These are phyloP conservation scores for Oligia fasciuncula DNA, from an alignment of 2,888 invertebrate genomes.

Conservation along the genomic window DNA sequence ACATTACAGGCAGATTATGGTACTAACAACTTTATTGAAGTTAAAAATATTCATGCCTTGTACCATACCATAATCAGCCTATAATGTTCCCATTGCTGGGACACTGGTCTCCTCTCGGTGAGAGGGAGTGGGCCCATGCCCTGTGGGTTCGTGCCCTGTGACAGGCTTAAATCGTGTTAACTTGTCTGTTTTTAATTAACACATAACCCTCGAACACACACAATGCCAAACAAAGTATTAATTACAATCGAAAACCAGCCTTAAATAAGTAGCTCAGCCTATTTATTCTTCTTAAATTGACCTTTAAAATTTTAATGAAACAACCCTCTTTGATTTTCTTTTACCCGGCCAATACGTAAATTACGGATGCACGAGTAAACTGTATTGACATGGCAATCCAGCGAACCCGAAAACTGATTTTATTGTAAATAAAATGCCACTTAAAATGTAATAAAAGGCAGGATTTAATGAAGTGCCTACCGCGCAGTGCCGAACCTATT, in stretches of 20 bases:
- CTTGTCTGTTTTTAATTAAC: constrained; percentile 7
- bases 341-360: constrained; percentile 40
- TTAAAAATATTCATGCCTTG: background rate
- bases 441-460: constrained; percentile 67
- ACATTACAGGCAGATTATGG: too few relatives aligned
- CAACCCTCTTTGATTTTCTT: constrained; percentile 52
- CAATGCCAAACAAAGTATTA: constrained; percentile 11
- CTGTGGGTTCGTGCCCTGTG: background rate
- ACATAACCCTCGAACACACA: background rate
- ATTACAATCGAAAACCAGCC: constrained; percentile 4
- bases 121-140: too few relatives aligned
- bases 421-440: constrained; percentile 64
- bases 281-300: constrained; percentile 33
- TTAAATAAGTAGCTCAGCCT: constrained; percentile 10
- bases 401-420: constrained; percentile 61
- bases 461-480: constrained; percentile 66
- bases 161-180: background rate
- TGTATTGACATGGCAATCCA: constrained; percentile 62
- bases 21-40: background rate
- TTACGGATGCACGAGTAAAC: constrained; percentile 52
- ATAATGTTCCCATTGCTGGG: too few relatives aligned
- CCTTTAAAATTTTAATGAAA: constrained; percentile 41
- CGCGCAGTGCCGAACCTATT: constrained; percentile 61
- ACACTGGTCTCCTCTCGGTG: too few relatives aligned
- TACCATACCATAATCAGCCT: too few relatives aligned